These are phyloP conservation scores for Labroides dimidiatus DNA, from an alignment of 2,797 vertebrate species.

Conservation along the genomic window DNA sequence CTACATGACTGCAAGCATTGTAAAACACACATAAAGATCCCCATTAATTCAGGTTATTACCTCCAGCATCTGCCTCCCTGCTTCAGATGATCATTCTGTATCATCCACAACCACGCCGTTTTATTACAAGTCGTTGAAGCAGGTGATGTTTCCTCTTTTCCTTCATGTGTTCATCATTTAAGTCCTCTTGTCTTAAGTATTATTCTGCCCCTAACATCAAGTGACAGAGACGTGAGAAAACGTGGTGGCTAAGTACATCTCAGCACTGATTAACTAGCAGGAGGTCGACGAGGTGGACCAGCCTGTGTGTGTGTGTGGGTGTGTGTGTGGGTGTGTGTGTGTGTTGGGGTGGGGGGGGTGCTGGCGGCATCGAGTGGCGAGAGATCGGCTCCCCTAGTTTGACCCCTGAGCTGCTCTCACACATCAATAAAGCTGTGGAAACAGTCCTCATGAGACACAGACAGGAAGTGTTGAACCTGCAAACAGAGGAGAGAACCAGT, in stretches of 20 bases:
- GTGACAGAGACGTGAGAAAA: constrained; percentile 38
- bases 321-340: too few species aligned
- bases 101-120: constrained; percentile 51
- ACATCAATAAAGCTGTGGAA: constrained; percentile 56
- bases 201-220: constrained; percentile 44
- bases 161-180: constrained; percentile 56
- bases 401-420: constrained; percentile 54
- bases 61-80: constrained; percentile 51
- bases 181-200: constrained; percentile 51
- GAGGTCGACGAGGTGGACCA: constrained; percentile 26
- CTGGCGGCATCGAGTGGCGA: constrained; percentile 67
- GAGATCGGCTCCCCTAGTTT: constrained; percentile 69
- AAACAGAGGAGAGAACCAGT: constrained; percentile 45
- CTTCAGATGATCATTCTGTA: constrained; percentile 25
- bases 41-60: constrained; percentile 65
- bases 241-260: constrained; percentile 43
- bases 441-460: constrained; percentile 50
- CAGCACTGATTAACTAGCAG: constrained; percentile 65
- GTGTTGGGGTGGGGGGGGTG: constrained; percentile 21
- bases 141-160: constrained; percentile 15
- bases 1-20: constrained; percentile 49
- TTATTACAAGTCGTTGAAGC: constrained; percentile 50
- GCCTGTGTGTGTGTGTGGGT: constrained; percentile 16
- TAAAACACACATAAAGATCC: constrained; percentile 57
- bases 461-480: constrained; percentile 56